phyloP scores from a whole-genome alignment of 1,140 invertebrate species.

The Brachionus plicatilis region DNA sequence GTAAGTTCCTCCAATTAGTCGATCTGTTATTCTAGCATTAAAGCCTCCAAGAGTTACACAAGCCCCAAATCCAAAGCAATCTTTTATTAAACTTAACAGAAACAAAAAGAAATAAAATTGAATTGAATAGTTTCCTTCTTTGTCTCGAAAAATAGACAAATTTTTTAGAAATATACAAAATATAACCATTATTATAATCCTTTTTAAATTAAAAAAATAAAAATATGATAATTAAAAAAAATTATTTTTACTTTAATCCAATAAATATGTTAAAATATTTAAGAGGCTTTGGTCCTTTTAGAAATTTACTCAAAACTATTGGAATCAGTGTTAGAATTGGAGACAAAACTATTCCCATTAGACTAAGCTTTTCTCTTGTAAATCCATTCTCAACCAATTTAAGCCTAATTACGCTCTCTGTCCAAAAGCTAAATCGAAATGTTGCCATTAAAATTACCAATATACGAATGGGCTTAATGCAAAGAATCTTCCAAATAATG shows the following conservation, averaged over 20 bases:
- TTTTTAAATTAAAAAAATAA: background rate
- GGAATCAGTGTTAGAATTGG: background rate
- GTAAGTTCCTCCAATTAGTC: conserved; percentile 9
- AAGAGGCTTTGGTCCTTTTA: background rate
- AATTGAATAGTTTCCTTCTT: background rate
- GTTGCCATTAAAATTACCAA: background rate
- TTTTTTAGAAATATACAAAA: background rate
- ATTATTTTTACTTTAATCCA: background rate
- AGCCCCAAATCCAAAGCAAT: background rate
- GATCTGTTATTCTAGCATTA: background rate
- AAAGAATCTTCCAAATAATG: conserved; percentile 30
- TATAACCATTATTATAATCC: background rate
- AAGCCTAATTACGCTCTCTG: background rate
- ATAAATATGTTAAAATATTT: background rate
- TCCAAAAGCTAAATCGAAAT: background rate
- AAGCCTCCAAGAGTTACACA: background rate
- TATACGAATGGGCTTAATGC: background rate
- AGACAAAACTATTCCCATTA: background rate
- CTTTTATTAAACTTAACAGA: background rate
- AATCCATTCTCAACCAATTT: conserved; percentile 29
- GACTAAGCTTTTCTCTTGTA: conserved; percentile 14
- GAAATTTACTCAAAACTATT: background rate
- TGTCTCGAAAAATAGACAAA: background rate
- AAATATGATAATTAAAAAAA: background rate
- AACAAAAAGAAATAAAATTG: background rate